A percentile compares a stretch with the other conserved stretches of the same genome.
These are phyloP conservation scores for Osmerus mordax DNA, from an alignment of 2,113 vertebrate species.

Conservation along the genomic window DNA sequence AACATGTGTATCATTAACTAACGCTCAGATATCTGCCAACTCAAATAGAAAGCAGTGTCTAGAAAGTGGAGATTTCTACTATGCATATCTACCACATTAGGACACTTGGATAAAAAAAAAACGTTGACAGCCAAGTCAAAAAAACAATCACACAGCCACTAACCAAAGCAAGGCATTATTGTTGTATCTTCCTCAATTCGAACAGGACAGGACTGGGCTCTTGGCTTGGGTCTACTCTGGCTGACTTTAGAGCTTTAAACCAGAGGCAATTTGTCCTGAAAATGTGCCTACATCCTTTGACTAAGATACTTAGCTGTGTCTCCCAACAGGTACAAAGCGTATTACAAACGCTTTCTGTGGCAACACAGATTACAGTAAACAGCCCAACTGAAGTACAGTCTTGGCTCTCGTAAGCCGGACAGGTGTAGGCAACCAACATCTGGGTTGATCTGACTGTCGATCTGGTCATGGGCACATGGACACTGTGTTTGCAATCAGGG, in stretches of 20 bases:
- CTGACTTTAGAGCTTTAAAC: background rate
- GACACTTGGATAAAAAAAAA: too few species aligned
- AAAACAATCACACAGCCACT: too few species aligned
- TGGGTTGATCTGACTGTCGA: too few species aligned
- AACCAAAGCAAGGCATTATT: too few species aligned
- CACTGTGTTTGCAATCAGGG: too few species aligned
- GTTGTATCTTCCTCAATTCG: too few species aligned
- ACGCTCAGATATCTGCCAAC: conserved; percentile 1
- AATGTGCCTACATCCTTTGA: conserved; percentile 3
- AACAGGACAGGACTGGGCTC: background rate
- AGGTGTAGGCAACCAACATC: too few species aligned
- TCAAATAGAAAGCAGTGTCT: background rate
- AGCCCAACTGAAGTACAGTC: background rate
- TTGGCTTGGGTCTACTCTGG: background rate
- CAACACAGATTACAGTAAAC: conserved; percentile 4
- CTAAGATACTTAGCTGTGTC: conserved; percentile 10
- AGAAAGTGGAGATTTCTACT: background rate
- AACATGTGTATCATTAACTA: conserved; percentile 21
- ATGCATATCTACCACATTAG: too few species aligned
- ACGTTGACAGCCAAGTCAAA: too few species aligned
- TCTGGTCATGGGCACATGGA: too few species aligned
- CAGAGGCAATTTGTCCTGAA: background rate
- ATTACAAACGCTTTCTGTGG: conserved; percentile 7
- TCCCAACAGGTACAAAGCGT: background rate
- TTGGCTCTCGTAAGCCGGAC: too few species aligned